Evolutionary conservation across 2,888 invertebrate genomes (phyloP), one percentile per base, ranked within the genome.

Genomic region (Drosophila ustulata): DNA sequence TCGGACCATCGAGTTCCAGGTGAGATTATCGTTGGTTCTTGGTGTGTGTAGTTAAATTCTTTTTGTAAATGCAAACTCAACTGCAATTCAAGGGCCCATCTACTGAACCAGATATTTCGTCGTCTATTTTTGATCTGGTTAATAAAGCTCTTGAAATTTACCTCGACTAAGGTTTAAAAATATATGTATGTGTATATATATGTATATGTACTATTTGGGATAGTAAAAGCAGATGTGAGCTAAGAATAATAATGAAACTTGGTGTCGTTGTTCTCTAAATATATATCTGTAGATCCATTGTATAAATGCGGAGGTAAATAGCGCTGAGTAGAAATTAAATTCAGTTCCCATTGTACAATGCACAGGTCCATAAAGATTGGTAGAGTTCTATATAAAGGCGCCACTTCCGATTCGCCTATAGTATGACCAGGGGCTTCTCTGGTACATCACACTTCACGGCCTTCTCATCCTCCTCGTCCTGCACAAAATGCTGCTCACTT

Each of bases 381-480:
- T 82, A 52, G 39, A 52, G 11, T 69, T 43, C 46, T 13, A 46
- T 62, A 45, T 47, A 71, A 59, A 47, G n/a, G 47, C 52, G 23
- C 11, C 28, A 30, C 55, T 25, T 18, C 28, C 11, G 58, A 23
- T 18, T n/a, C 26, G 25, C 67, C 88, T 92, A 92, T 55, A 92
- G 86, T 66, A 91, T 83, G 51, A 92, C 92, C 76, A 92, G 74
- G 50, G 92, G 92, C 58, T 91, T 91, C 67, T 92, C 91, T 7
- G 91, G 90, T 50, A 90, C 86, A 74, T 92, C 91, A 61, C 91
- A 90, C 59, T 82, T 91, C 18, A 79, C 79, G 23, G 91, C 90
- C 69, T 91, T 91, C 39, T 91, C 92, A 66, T 91, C 90, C 23
- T 91, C 90, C 47, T 91, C 90, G 52, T 87, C 90, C 5, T 37